Percentiles rank a stretch among this genome's conserved stretches.
Conservation (phyloP, 1,140 invertebrate genomes). For the Himalopsyche phryganea region DNA sequence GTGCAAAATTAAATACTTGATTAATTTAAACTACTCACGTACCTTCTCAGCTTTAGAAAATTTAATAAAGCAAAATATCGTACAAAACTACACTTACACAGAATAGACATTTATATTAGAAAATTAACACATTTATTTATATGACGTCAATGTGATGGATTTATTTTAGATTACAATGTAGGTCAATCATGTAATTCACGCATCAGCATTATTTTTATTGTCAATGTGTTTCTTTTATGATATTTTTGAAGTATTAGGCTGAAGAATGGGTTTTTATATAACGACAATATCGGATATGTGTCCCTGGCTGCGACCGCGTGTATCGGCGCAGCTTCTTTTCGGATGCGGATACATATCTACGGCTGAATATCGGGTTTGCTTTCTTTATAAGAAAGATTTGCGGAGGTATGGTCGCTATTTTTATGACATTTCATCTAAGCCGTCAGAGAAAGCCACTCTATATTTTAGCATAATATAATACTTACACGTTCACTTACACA, state of each 20-base stretch:
- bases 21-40: too few species aligned
- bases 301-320: background rate
- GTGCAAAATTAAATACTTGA: too few species aligned
- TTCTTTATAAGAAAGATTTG: slow-evolving; percentile 8
- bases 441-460: background rate
- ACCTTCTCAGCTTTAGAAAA: too few species aligned
- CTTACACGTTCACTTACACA: too few species aligned
- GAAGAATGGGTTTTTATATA: background rate
- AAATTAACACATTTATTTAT: too few species aligned
- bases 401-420: slow-evolving; percentile 22
- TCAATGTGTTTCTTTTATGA: slow-evolving; percentile 2
- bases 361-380: slow-evolving; percentile 18
- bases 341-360: slow-evolving; percentile 1
- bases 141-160: too few species aligned
- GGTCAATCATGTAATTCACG: too few species aligned
- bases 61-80: background rate
- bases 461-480: too few species aligned
- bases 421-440: slow-evolving; percentile 9
- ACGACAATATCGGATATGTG: background rate
- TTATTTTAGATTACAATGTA: too few species aligned
- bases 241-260: slow-evolving; percentile 4
- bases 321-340: slow-evolving; percentile 2
- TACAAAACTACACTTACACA: slow-evolving; percentile 4
- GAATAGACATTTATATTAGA: too few species aligned
- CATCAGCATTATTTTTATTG: background rate